Evolutionary conservation across 2,888 invertebrate species (phyloP), one percentile per base, ranked within the genome.

Genomic region (Lagria hirta): DNA sequence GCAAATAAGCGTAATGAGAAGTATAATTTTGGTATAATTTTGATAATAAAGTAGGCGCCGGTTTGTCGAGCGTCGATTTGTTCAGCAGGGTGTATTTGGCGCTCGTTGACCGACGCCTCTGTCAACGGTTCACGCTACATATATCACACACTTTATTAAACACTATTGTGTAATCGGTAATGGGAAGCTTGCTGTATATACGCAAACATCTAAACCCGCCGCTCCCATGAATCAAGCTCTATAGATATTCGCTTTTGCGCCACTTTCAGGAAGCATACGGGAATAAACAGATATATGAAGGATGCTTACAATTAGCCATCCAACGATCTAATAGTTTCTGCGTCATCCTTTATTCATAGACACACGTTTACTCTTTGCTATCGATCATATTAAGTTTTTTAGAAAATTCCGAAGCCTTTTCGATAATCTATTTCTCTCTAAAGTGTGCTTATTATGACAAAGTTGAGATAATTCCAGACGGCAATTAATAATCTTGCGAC

Each of bases 81-180:
- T 43, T 48, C 48, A 52, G 26, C 41, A 43, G 47, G 35, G 41
- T 48, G 54, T 54, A 49, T 38, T 45, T 52, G 27, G 37, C 29
- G 43, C 29, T n/a, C n/a, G 43, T 40, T 42, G 43, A 44, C 42
- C 44, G 45, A 36, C 45, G 49, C 45, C 45, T 43, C 32, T 45
- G 28, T 33, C 44, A 33, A 48, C 46, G 48, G 43, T 55, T 51
- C 29, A 53, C 51, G 55, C 52, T 52, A 52, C 52, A 53, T 51
- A 55, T 43, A 53, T 51, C 53, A 54, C 53, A 53, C 55, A 55
- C 49, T 51, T 55, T 53, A 55, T 53, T 55, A 51, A 51, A 48
- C 52, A 48, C 43, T 41, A 49, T 48, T 51, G 51, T 51, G 48
- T 51, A 55, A 51, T 55, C 52, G 42, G 49, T 45, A 51, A 51